Conservation (phyloP, 2,888 invertebrate species). For the Tenthredo livida region DNA sequence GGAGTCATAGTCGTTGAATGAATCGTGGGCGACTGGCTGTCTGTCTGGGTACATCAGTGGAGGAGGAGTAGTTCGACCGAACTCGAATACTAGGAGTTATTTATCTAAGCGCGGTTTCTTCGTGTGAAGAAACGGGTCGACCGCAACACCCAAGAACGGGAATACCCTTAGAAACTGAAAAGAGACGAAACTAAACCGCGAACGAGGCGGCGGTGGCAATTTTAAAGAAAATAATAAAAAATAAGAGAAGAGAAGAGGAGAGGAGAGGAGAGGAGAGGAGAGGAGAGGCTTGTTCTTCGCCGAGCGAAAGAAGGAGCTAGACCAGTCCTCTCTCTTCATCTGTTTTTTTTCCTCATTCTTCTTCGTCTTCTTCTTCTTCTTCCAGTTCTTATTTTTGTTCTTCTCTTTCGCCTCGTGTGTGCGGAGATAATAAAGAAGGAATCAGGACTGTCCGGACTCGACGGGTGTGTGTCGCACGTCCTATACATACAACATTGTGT, state of each 20-base stretch:
- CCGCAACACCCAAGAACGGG: conserved; percentile 41
- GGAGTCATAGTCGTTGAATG: neutral
- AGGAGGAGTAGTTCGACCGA: neutral
- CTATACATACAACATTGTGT: conserved; percentile 27
- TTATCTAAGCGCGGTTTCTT: conserved; percentile 18
- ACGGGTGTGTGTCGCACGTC: conserved; percentile 17
- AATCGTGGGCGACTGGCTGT: conserved; percentile 18
- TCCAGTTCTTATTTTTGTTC: neutral
- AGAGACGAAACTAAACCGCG: conserved; percentile 37
- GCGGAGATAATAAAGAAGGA: conserved; percentile 63
- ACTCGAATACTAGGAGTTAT: conserved; percentile 5
- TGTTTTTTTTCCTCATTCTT: conserved; percentile 35
- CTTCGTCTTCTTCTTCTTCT: conserved; percentile 41
- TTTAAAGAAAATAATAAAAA: neutral
- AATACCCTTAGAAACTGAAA: conserved; percentile 53
- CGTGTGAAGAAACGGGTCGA: conserved; percentile 55
- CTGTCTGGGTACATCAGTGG: neutral
- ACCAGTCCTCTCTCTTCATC: neutral
- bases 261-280: conserved; percentile 52
- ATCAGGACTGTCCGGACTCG: conserved; percentile 25
- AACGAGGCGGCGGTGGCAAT: conserved; percentile 14
- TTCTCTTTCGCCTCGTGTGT: neutral
- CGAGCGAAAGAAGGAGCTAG: neutral
- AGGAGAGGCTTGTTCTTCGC: conserved; percentile 55
- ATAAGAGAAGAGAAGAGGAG: conserved; percentile 51